These are phyloP conservation scores for Apeira syringaria DNA, from an alignment of 2,888 invertebrate species.

Conservation along the genomic window DNA sequence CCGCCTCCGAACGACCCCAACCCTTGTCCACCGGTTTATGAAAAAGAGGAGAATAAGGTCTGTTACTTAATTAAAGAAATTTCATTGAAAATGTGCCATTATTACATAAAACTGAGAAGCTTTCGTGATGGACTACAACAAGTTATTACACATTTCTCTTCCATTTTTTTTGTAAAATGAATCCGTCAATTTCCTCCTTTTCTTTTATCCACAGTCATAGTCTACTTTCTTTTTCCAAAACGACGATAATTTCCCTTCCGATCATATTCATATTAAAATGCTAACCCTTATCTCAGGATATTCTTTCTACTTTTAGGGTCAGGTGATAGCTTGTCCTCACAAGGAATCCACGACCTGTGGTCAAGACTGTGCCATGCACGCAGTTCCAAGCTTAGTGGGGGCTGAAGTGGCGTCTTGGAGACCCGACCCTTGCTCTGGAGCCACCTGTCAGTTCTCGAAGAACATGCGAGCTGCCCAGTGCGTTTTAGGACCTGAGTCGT, in stretches of 20 bases:
- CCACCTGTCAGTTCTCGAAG: constrained; percentile 46
- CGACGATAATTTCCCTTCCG: too few species aligned
- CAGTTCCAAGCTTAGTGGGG: constrained; percentile 33
- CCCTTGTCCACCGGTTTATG: constrained; percentile 41
- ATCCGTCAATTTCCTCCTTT: too few species aligned
- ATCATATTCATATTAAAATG: too few species aligned
- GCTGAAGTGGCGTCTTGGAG: constrained; percentile 40
- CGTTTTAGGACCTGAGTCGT: constrained; percentile 50
- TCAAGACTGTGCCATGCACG: constrained; percentile 48
- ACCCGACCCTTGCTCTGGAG: constrained; percentile 48
- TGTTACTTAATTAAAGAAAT: background rate
- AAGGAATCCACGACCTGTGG: constrained; percentile 45
- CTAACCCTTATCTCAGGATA: too few species aligned
- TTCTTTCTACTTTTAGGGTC: background rate
- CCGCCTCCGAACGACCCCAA: constrained; percentile 41
- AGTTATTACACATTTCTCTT: too few species aligned
- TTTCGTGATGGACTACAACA: too few species aligned
- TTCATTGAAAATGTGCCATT: too few species aligned
- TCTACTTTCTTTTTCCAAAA: too few species aligned
- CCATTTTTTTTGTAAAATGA: too few species aligned
- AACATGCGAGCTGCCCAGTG: constrained; percentile 70
- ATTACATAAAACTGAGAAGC: too few species aligned
- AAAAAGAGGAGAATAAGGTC: constrained; percentile 35
- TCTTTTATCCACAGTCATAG: too few species aligned
- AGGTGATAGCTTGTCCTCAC: constrained; percentile 40